Percentiles rank a stretch among this genome's conserved stretches.
Conservation (phyloP, 2,797 vertebrate species). For the Sylvilagus floridanus region DNA sequence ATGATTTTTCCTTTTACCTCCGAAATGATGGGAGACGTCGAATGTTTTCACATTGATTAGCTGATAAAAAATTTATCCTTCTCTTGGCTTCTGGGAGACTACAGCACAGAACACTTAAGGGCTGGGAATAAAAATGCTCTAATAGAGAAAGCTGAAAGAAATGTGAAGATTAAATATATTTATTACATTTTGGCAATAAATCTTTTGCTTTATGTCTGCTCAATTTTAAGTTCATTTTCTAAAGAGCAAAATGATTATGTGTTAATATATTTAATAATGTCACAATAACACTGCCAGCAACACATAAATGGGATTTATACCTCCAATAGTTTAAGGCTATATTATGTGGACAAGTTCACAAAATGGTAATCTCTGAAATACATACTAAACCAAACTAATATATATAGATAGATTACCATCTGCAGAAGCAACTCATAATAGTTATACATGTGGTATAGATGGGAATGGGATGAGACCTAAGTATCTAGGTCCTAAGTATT, state of each 20-base stretch:
- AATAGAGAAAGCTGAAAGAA: slow-evolving; percentile 93
- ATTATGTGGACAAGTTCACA: slow-evolving; percentile 50
- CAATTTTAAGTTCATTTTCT: slow-evolving; percentile 22
- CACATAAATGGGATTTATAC: background rate
- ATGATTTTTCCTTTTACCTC: slow-evolving; percentile 88
- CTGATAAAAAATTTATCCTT: slow-evolving; percentile 88
- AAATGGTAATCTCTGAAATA: slow-evolving; percentile 40
- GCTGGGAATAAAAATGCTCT: slow-evolving; percentile 96
- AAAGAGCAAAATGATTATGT: slow-evolving; percentile 20
- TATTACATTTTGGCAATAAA: slow-evolving; percentile 48
- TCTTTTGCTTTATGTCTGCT: background rate
- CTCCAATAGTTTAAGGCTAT: slow-evolving; percentile 42
- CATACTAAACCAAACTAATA: slow-evolving; percentile 59
- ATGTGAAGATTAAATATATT: slow-evolving; percentile 57
- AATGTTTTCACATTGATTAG: slow-evolving; percentile 92
- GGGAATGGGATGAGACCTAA: background rate
- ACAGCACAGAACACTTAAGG: slow-evolving; percentile 95
- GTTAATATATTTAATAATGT: slow-evolving; percentile 43
- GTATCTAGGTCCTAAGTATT: background rate
- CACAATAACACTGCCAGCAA: slow-evolving; percentile 17
- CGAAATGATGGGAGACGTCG: slow-evolving; percentile 95
- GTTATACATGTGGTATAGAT: background rate
- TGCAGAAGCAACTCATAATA: slow-evolving; percentile 15
- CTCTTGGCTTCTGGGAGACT: slow-evolving; percentile 87
- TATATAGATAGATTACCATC: background rate